Evolutionary conservation across 2,888 invertebrate genomes (phyloP).

Genomic region (Cetonia aurata): DNA sequence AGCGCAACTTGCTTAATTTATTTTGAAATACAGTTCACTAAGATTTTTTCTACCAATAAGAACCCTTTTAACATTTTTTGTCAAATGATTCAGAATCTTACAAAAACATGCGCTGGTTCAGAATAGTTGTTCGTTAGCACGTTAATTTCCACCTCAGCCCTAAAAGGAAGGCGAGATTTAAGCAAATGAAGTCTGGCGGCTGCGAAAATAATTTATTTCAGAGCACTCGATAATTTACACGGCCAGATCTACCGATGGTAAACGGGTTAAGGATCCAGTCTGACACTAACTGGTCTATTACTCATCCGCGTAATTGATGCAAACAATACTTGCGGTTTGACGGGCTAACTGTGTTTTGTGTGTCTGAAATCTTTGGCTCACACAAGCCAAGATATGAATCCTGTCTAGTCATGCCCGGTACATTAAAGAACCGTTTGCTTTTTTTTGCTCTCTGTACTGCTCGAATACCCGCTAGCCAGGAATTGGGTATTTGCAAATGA

Average conservation of each 20-base stretch:
- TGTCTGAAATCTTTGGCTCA: constrained; percentile 15
- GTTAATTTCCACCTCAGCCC: background rate
- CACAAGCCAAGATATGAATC: constrained; percentile 17
- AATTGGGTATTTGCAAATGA: too few relatives aligned
- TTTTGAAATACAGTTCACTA: too few relatives aligned
- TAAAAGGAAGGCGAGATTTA: background rate
- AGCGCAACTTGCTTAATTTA: too few relatives aligned
- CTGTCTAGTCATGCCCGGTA: constrained; percentile 25
- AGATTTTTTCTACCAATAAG: too few relatives aligned
- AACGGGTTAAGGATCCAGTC: constrained; percentile 13
- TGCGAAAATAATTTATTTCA: constrained; percentile 36
- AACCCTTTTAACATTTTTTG: too few relatives aligned
- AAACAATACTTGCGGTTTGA: constrained; percentile 36
- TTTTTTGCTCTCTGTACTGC: constrained; percentile 2
- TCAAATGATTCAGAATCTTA: too few relatives aligned
- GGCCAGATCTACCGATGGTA: constrained; percentile 11
- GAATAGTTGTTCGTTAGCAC: background rate
- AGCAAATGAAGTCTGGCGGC: constrained; percentile 10
- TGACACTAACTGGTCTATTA: constrained; percentile 36
- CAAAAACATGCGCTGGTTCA: too few relatives aligned
- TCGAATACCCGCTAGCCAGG: constrained; percentile 1
- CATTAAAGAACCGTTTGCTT: constrained; percentile 15
- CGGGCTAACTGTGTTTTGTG: constrained; percentile 31
- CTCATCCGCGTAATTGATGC: constrained; percentile 37
- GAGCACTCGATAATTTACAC: constrained; percentile 28